Base-by-base conservation (phyloP, 2,888 invertebrate genomes). In the Athetis lepigone region DNA sequence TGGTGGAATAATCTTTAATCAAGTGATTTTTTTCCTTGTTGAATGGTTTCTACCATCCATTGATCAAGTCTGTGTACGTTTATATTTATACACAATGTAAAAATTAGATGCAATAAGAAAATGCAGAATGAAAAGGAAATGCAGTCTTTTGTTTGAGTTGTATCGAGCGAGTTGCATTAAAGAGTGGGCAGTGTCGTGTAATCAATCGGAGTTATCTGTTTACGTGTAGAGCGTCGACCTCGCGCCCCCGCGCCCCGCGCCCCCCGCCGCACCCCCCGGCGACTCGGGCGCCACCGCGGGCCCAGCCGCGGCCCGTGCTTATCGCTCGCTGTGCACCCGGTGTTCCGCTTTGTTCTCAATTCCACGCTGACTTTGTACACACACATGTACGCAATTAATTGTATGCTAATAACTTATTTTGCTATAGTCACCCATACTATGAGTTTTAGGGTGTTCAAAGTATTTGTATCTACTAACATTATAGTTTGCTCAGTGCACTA, bases 141-240 rank as follows among this genome's bases (percentile, higher is more conserved):
- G 47, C 63, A 70, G 68, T 52, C 71, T 73, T 81, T 82, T 77
- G 70, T 80, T 70, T 65, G 59, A 71, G 43, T 51, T 66, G 58
- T 58, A 79, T 72, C 59, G 68, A 71, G 51, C 65, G 60, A 67
- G 70, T 60, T 70, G 77, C 66, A 69, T 64, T 66, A 60, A 74
- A 83, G 83, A 85, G 87, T 86, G 88, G 90, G 84, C 83, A 86
- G 84, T 85, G 86, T 81, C 84, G 82, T 85, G 86, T 85, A 90
- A 91, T 91, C 90, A 91, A 88, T 89, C 84, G 83, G 80, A 88
- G 87, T 90, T 92, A 92, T 92, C 92, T 91, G 89, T 90, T 89
- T 88, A 88, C 86, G 85, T 81, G 81, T 77, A 77, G 90, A 86
- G 86, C 91, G 85, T 84, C 87, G 91, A 91, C 90, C 91, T 82